Percentiles rank a stretch among this genome's conserved stretches.
Conservation (phyloP, 2,888 invertebrate genomes). For the Falcaria lacertinaria region DNA sequence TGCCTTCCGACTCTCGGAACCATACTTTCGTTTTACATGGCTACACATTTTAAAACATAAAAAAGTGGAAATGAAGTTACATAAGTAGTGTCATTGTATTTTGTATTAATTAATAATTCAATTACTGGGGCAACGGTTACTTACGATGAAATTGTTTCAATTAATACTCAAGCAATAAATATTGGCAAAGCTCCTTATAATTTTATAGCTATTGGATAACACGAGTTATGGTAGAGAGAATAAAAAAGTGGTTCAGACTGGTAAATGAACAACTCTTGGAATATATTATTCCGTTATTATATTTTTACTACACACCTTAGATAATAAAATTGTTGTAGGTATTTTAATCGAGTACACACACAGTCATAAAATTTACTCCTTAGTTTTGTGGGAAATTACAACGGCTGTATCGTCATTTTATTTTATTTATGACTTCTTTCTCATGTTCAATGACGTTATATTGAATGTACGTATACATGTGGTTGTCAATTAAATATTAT, state of each 20-base stretch:
- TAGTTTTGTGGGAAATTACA: too few species aligned
- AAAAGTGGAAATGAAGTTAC: not conserved
- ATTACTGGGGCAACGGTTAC: slow-evolving; percentile 25
- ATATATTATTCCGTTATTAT: slow-evolving; percentile 23
- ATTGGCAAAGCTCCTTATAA: slow-evolving; percentile 40
- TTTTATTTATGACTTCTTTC: too few species aligned
- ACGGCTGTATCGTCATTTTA: too few species aligned
- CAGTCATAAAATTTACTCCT: too few species aligned
- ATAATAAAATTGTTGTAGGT: too few species aligned
- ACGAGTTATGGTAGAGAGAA: slow-evolving; percentile 22
- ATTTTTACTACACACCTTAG: slow-evolving; percentile 9
- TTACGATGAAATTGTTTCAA: slow-evolving; percentile 39
- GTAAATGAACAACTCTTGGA: slow-evolving; percentile 28
- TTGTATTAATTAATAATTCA: slow-evolving; percentile 30
- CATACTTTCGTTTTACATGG: too few species aligned
- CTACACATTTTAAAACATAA: too few species aligned
- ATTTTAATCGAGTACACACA: slow-evolving; percentile 22
- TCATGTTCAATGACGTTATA: too few species aligned
- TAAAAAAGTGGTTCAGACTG: slow-evolving; percentile 34
- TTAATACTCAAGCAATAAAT: slow-evolving; percentile 48
- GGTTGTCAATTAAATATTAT: too few species aligned
- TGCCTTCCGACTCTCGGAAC: slow-evolving; percentile 37
- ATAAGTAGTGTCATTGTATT: slow-evolving; percentile 15
- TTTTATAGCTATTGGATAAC: slow-evolving; percentile 40
- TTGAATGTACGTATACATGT: too few species aligned